Conservation (phyloP, 2,888 invertebrate species). For the Drosophila testacea region DNA sequence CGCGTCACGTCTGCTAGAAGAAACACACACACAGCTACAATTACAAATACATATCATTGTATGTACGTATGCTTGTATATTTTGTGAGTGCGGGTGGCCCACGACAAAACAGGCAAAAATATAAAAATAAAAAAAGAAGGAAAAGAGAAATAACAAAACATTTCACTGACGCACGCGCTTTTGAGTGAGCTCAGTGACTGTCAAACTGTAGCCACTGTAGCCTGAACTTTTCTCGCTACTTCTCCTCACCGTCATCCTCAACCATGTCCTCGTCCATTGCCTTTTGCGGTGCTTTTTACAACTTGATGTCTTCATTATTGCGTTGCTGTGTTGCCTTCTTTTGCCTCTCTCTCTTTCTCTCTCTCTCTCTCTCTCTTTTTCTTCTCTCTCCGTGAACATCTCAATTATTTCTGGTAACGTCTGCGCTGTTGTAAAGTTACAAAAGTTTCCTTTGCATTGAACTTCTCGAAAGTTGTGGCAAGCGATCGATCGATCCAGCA, state of each 20-base stretch:
- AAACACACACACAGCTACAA: constrained; percentile 16
- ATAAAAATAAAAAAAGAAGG: constrained; percentile 7
- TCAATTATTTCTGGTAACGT: constrained; percentile 75
- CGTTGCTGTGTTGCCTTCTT: constrained; percentile 21
- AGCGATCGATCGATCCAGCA: constrained; percentile 38
- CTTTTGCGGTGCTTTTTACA: constrained; percentile 74
- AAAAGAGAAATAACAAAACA: constrained; percentile 27
- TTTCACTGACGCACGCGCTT: constrained; percentile 75
- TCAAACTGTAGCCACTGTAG: constrained; percentile 47
- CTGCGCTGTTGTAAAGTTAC: constrained; percentile 52
- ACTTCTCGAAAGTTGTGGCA: constrained; percentile 68
- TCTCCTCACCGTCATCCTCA: constrained; percentile 1
- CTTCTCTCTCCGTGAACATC: constrained; percentile 41
- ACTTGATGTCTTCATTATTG: constrained; percentile 81
- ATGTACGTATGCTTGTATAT: constrained; percentile 14
- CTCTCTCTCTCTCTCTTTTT: constrained; percentile 8
- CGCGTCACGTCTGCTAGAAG: constrained; percentile 63
- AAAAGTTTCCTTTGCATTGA: constrained; percentile 49
- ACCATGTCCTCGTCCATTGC: constrained; percentile 27
- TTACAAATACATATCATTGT: constrained; percentile 1
- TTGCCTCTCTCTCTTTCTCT: constrained; percentile 13
- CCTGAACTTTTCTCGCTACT: constrained; percentile 33
- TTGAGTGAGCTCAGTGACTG: constrained; percentile 34
- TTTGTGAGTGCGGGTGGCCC: constrained; percentile 63
- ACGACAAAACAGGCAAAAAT: constrained; percentile 10